Evolutionary conservation across 2,113 vertebrate species (phyloP), one percentile per base, ranked within the genome.

Genomic region (Peromyscus maniculatus): DNA sequence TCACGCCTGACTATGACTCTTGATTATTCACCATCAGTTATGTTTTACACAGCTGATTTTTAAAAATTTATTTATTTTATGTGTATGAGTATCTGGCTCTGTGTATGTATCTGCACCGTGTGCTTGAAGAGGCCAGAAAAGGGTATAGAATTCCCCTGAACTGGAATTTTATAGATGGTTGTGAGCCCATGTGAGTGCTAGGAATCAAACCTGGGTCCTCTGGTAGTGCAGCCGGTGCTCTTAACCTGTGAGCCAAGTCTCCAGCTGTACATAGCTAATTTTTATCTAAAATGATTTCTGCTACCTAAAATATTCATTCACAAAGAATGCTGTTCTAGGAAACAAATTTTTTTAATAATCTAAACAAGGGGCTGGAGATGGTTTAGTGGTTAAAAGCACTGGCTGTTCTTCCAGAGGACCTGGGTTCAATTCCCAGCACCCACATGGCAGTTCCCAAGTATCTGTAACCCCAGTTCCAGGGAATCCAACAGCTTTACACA

Each of bases 241-340:
- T 83, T 39, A 16, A 43, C 80, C 80, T 84, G 57, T 64, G 22
- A 43, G 57, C 55, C 80, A 39, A 8, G 19, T 57, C n/a, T 62
- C 33, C 22, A 62, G 82, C n/a, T 64, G 24, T 43, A 64, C 82
- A 64, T 22, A 46, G 62, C 4, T 10, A 86, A 46, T 79, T 87
- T 90, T 49, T 71, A 82, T 87, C 49, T 72, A 95, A 96, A 92
- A 91, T 77, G 19, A 66, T 66, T 33, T 86, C n/a, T 90, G 59
- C 12, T 24, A 93, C 57, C 67, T 88, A 91, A 82, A 94, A 96
- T 74, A 91, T 19, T 94, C 39, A 86, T 15, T 43, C 82, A 66
- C 39, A 66, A 84, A 46, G 39, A 11, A 87, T 28, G 22, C 17
- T 84, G 24, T 12, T 66, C 24, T 66, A 39, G 31, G n/a, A 66